Base-by-base conservation (phyloP, 1,140 invertebrate genomes). In the Araneus ventricosus region DNA sequence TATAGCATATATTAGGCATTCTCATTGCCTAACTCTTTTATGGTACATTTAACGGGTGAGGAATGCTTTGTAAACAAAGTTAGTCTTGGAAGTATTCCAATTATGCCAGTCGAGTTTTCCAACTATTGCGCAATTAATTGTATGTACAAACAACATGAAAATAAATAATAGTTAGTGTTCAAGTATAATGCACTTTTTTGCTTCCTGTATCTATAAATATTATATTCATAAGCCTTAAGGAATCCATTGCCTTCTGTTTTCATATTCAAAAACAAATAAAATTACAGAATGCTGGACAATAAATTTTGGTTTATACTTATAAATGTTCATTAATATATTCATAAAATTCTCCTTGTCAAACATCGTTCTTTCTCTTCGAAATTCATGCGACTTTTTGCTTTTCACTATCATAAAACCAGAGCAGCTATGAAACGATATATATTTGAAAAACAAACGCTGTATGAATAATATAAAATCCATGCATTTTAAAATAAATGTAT, bases 41-140 rank as follows among this genome's bases (percentile, higher is more conserved):
- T 27, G 61, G 61, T 30, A 3, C 24, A 67, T 67, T 27, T 27
- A 67, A 67, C 7, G 24, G 24, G 61, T 67, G 61, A 67, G 27
- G 27, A 27, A 67, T 67, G 61, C 17, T 67, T 39, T 80, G 39
- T 34, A 80, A 80, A 80, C 39, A 41, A 37, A 39, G 39, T 80
- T 39, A 80, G 39, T 37, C 34, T 80, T 80, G 75, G 75, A 37
- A 41, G 20, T 80, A 34, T 34, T 80, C 75, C 75, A 80, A 80
- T 37, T 80, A 34, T 80, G 20, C 75, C 34, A 80, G 37, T 14
- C 34, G 39, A 41, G 37, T 80, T 80, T 80, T 41, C 75, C 39
- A 41, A 80, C 34, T 80, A 80, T 37, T 20, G n/a, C 3, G 37
- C 37, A 80, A 80, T 80, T 80, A 80, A 80, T 80, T 34, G 75